Evolutionary conservation across 2,888 invertebrate genomes (phyloP).

Genomic region (Margaritifera margaritifera): DNA sequence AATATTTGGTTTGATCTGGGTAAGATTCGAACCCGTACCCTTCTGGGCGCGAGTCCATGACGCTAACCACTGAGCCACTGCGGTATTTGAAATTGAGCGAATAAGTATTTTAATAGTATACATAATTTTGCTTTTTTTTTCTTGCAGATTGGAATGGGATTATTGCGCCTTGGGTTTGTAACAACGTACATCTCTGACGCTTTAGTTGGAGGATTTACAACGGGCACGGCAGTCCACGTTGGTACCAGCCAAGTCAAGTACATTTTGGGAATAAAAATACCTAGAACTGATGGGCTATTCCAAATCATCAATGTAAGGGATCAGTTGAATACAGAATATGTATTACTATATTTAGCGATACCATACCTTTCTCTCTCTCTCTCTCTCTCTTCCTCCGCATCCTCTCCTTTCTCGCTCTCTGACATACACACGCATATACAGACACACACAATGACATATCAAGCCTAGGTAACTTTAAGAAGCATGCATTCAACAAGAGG

Average conservation of each 20-base stretch:
- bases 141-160: slow-evolving; percentile 44
- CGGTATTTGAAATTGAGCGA: neutral
- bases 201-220: slow-evolving; percentile 88
- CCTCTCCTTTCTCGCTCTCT: too few species aligned
- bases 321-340: too few species aligned
- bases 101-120: neutral
- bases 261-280: slow-evolving; percentile 63
- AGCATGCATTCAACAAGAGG: too few species aligned
- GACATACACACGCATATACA: too few species aligned
- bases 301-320: slow-evolving; percentile 26
- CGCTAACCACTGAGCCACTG: too few species aligned
- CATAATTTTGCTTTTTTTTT: too few species aligned
- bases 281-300: slow-evolving; percentile 33
- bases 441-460: too few species aligned
- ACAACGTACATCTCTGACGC: slow-evolving; percentile 58
- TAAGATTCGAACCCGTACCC: too few species aligned
- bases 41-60: neutral
- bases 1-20: neutral
- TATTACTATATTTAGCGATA: too few species aligned
- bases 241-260: slow-evolving; percentile 81
- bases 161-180: slow-evolving; percentile 47
- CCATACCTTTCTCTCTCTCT: too few species aligned
- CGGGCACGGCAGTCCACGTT: slow-evolving; percentile 88
- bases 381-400: too few species aligned
- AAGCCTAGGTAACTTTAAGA: too few species aligned